phyloP scores from a whole-genome alignment of 2,888 invertebrate genomes.

The Amorpha juglandis region DNA sequence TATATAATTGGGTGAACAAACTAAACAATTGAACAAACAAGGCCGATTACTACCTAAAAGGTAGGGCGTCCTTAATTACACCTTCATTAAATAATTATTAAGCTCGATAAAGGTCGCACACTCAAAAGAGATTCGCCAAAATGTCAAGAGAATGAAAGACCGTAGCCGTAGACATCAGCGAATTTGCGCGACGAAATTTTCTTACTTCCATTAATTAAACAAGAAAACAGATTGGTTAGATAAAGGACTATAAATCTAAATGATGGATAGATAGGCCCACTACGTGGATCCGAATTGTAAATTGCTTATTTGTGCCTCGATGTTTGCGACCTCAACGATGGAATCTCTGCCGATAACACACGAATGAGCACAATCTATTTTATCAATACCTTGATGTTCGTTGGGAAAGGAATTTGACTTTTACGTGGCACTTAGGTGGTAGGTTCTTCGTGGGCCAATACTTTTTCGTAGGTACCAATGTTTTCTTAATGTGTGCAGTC shows the following conservation, averaged over 20 bases:
- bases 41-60: conserved; percentile 8
- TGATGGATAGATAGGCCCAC: conserved; percentile 79
- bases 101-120: conserved; percentile 30
- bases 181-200: conserved; percentile 60
- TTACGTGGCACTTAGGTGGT: too few relatives aligned
- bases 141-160: conserved; percentile 48
- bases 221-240: conserved; percentile 79
- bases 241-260: conserved; percentile 82
- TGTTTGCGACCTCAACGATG: conserved; percentile 46
- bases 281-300: conserved; percentile 73
- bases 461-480: too few relatives aligned
- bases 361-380: conserved; percentile 3
- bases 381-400: neutral
- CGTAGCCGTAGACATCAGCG: conserved; percentile 41
- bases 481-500: too few relatives aligned
- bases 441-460: too few relatives aligned
- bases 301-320: conserved; percentile 70
- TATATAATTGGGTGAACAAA: neutral
- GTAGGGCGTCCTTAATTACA: conserved; percentile 29
- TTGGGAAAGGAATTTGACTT: too few relatives aligned
- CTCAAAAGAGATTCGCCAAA: conserved; percentile 44
- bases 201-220: conserved; percentile 81
- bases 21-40: conserved; percentile 13
- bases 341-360: conserved; percentile 42
- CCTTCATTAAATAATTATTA: conserved; percentile 39